Percentiles rank a stretch among this genome's conserved stretches.
phyloP scores from a whole-genome alignment of 2,797 vertebrate genomes.

The Sebastes elongatus region DNA sequence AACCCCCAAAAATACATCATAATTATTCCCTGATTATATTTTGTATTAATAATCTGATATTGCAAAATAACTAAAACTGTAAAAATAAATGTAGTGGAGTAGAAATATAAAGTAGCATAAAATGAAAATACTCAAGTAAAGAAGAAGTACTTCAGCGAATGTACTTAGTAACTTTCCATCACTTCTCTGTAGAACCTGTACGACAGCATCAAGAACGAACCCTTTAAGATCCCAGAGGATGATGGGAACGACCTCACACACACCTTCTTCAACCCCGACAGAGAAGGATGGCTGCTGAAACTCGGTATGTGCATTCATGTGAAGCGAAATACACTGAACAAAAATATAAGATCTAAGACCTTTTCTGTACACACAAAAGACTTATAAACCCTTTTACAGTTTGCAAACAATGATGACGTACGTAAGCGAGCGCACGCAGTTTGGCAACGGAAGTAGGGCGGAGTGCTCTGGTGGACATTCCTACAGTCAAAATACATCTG shows the following conservation, averaged over 20 bases:
- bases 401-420: no score
- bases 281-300: slow-evolving; percentile 96
- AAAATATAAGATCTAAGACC: background rate
- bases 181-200: slow-evolving; percentile 84
- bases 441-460: no score
- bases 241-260: slow-evolving; percentile 94
- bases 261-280: slow-evolving; percentile 96
- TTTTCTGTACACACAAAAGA: background rate
- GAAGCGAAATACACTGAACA: background rate
- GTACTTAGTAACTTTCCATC: background rate
- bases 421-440: no score
- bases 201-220: slow-evolving; percentile 93
- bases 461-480: background rate
- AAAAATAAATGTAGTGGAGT: background rate
- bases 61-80: background rate
- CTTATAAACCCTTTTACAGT: background rate
- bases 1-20: background rate
- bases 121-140: background rate
- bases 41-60: background rate
- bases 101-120: background rate
- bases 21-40: background rate
- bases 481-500: background rate
- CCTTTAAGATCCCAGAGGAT: slow-evolving; percentile 95
- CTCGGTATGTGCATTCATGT: slow-evolving; percentile 82
- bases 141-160: background rate